A percentile compares a stretch with the other conserved stretches of the same genome.
Conservation (phyloP, 2,113 vertebrate species). For the Sprattus sprattus region DNA sequence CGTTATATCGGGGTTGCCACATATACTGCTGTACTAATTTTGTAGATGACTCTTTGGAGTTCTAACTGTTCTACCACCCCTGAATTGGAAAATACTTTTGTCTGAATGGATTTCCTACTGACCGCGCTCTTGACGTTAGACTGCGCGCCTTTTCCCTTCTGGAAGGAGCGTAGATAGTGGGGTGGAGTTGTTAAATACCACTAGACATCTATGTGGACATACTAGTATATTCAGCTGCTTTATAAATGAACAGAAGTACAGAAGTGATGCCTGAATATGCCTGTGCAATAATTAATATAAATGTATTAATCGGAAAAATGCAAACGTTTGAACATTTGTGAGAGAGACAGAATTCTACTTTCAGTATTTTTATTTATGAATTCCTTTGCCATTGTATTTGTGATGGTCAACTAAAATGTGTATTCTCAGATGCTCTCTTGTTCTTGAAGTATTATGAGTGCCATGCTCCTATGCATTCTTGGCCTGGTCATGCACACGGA, state of each 20-base stretch:
- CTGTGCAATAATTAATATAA: too few species aligned
- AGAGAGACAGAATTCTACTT: too few species aligned
- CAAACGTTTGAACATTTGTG: too few species aligned
- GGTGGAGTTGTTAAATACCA: too few species aligned
- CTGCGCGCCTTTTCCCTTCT: neutral
- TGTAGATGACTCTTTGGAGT: neutral
- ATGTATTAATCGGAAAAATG: too few species aligned
- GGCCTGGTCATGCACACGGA: neutral
- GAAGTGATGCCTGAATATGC: too few species aligned
- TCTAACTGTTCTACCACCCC: neutral
- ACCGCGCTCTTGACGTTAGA: neutral
- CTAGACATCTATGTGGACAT: too few species aligned
- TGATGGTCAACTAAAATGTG: neutral
- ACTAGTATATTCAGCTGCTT: too few species aligned
- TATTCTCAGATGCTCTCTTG: neutral
- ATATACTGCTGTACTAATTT: neutral
- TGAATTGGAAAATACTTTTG: neutral
- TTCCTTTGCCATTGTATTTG: neutral
- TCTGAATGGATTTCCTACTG: neutral
- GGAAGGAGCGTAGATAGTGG: too few species aligned
- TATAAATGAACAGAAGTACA: too few species aligned
- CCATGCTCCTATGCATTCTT: neutral
- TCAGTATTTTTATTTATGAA: neutral
- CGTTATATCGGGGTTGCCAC: neutral
- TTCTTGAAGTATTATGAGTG: neutral